Evolutionary conservation across 2,888 invertebrate species (phyloP).

Genomic region (Ceraclea dissimilis): DNA sequence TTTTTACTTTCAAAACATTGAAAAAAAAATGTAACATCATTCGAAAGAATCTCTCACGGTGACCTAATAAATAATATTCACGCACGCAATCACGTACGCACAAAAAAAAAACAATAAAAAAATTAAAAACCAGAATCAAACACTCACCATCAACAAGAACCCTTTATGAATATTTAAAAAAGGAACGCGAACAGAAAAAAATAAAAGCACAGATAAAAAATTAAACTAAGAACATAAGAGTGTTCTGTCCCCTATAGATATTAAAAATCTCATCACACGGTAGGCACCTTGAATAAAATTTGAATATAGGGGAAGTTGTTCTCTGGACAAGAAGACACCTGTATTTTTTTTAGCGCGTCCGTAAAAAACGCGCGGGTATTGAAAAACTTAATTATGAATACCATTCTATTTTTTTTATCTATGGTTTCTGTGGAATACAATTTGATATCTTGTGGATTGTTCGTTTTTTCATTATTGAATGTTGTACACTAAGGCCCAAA

Average conservation of each 20-base stretch:
- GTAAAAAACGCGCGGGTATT: neutral
- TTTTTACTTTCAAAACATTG: too few species aligned
- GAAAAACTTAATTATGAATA: neutral
- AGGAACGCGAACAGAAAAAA: neutral
- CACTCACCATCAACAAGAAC: neutral
- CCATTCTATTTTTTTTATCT: neutral
- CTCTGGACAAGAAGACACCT: slow-evolving; percentile 1
- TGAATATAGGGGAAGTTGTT: neutral
- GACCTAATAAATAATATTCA: too few species aligned
- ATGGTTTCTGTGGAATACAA: neutral
- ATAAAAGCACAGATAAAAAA: neutral
- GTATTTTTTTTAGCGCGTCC: neutral
- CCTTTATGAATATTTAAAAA: slow-evolving; percentile 20
- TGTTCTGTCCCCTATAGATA: too few species aligned
- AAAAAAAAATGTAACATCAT: too few species aligned
- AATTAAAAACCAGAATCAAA: neutral
- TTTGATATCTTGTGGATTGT: slow-evolving; percentile 2
- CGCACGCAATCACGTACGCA: too few species aligned
- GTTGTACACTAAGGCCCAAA: too few species aligned
- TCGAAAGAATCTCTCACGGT: too few species aligned
- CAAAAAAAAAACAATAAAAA: too few species aligned
- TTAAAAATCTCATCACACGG: neutral
- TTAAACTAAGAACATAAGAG: neutral
- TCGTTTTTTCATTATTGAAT: neutral
- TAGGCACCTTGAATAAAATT: neutral